Conservation (phyloP, 2,888 invertebrate species). For the Bombylius major region DNA sequence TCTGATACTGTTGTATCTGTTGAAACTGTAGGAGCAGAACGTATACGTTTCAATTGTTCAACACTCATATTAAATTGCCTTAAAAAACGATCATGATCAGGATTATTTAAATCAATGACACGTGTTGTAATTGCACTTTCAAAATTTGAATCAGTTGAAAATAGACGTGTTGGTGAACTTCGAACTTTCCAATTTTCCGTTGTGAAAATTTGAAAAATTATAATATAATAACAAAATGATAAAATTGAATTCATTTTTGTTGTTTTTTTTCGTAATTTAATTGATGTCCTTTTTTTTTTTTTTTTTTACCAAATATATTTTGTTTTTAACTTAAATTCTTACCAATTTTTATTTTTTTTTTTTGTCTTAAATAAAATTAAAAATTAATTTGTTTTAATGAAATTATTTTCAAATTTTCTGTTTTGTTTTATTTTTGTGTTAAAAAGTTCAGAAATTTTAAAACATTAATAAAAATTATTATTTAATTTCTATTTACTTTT, state of each 20-base stretch:
- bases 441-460: no score
- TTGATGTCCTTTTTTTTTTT: background rate
- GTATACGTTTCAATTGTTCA: conserved; percentile 26
- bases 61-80: conserved; percentile 30
- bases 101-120: conserved; percentile 10
- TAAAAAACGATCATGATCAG: conserved; percentile 23
- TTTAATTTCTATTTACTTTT: no score
- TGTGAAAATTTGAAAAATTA: background rate
- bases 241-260: no score
- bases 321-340: no score
- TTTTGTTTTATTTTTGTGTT: no score
- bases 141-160: background rate
- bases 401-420: no score
- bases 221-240: no score
- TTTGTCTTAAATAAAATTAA: no score
- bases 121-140: conserved; percentile 6
- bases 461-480: no score
- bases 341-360: no score
- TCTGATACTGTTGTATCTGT: background rate
- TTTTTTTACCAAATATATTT: background rate
- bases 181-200: background rate
- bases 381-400: no score
- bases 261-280: background rate
- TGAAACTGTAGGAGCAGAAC: background rate
- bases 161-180: background rate